phyloP scores from a whole-genome alignment of 2,113 vertebrate species.

The Pardalotus punctatus region DNA sequence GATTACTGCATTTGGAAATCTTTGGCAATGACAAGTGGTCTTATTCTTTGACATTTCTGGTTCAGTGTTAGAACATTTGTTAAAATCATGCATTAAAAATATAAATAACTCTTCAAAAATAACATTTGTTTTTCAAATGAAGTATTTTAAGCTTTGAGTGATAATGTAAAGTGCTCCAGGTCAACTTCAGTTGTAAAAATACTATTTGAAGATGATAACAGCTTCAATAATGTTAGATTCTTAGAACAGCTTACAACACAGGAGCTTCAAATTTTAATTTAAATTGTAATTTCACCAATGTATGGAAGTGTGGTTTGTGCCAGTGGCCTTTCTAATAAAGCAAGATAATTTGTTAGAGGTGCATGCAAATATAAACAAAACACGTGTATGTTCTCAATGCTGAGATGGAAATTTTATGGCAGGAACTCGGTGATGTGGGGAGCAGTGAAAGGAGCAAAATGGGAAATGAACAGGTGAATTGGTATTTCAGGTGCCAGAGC shows the following conservation, averaged over 20 bases:
- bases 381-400: neutral
- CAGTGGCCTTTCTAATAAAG: neutral
- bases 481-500: neutral
- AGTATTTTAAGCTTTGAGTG: neutral
- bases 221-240: neutral
- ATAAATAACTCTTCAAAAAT: neutral
- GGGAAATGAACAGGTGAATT: neutral
- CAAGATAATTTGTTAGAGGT: neutral
- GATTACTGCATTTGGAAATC: neutral
- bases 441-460: neutral
- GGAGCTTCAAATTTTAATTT: neutral
- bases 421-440: neutral
- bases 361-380: conserved; percentile 19
- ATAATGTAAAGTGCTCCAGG: neutral
- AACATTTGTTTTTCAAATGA: neutral
- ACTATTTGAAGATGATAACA: neutral
- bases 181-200: neutral
- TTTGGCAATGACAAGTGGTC: neutral
- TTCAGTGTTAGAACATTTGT: neutral
- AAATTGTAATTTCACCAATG: neutral
- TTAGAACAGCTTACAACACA: neutral
- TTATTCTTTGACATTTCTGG: neutral
- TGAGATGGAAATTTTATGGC: neutral
- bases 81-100: neutral
- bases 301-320: neutral